Percentiles rank a stretch among this genome's conserved stretches.
Evolutionary conservation across 2,888 invertebrate genomes (phyloP).

Genomic region (Cryptocephalus primarius): DNA sequence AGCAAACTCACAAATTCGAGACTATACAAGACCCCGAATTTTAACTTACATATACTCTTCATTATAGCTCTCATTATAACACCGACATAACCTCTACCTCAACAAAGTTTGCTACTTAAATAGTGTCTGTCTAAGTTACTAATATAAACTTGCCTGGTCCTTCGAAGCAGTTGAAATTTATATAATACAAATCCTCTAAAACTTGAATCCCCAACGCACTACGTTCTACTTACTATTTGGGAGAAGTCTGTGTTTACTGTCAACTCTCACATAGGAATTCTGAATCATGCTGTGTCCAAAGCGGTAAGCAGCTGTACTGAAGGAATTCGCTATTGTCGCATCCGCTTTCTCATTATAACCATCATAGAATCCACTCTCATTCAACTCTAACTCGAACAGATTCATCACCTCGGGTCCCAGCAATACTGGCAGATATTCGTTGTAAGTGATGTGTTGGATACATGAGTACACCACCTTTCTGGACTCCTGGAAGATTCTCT

Average conservation of each 20-base stretch:
- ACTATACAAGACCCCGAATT: too few species aligned
- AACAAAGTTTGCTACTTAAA: too few species aligned
- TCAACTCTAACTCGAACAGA: constrained; percentile 62
- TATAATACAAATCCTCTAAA: too few species aligned
- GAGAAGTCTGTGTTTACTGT: constrained; percentile 55
- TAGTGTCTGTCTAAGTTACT: too few species aligned
- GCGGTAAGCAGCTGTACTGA: constrained; percentile 72
- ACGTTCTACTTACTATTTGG: constrained; percentile 53
- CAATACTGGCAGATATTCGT: constrained; percentile 73
- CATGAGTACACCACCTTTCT: constrained; percentile 71
- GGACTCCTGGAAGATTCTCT: constrained; percentile 75
- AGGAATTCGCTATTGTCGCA: constrained; percentile 66
- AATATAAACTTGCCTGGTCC: too few species aligned
- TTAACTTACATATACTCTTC: too few species aligned
- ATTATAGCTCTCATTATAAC: too few species aligned
- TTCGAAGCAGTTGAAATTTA: too few species aligned
- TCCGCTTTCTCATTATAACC: constrained; percentile 60
- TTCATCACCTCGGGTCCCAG: constrained; percentile 61
- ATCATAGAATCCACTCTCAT: constrained; percentile 56
- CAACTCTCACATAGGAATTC: constrained; percentile 61
- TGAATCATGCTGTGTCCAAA: constrained; percentile 84
- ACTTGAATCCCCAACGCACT: constrained; percentile 1
- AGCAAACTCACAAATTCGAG: too few species aligned
- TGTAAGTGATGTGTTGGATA: constrained; percentile 74
- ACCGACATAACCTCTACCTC: too few species aligned